These are phyloP conservation scores for Callorhinus ursinus DNA, from an alignment of 2,113 vertebrate species.

Conservation along the genomic window DNA sequence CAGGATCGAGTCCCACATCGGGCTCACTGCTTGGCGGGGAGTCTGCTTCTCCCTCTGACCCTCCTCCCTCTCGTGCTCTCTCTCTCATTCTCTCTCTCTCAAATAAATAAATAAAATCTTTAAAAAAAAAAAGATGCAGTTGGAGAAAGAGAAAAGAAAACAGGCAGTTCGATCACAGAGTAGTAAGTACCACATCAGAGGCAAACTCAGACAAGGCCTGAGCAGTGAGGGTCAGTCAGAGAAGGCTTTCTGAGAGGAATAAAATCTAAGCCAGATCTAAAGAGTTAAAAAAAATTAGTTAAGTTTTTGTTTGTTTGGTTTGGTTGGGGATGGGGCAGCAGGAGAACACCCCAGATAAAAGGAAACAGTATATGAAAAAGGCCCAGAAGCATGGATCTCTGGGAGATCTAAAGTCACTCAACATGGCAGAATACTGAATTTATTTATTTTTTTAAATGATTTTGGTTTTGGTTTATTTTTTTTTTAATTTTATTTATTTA, in stretches of 20 bases:
- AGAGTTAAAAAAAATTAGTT: conserved; percentile 8
- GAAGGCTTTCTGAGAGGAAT: background rate
- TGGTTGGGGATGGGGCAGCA: background rate
- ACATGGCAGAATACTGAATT: background rate
- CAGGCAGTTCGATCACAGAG: background rate
- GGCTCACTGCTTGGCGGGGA: no score
- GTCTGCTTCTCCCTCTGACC: no score
- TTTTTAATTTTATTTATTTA: no score
- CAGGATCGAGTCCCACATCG: no score
- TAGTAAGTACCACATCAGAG: background rate
- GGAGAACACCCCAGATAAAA: background rate
- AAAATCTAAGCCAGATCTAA: background rate
- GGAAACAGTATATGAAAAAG: background rate
- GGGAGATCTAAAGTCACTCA: background rate
- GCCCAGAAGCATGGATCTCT: background rate
- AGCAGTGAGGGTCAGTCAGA: background rate
- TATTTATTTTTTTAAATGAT: background rate
- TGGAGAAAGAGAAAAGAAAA: background rate
- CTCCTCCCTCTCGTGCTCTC: no score
- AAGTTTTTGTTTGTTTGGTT: background rate
- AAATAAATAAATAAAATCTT: no score
- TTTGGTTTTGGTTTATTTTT: no score
- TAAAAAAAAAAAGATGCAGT: background rate
- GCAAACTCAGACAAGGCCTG: background rate
- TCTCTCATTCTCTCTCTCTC: no score